Base-by-base conservation (phyloP, 37 sponge, comb jelly and placozoan genomes). In the Agelas oroides region DNA sequence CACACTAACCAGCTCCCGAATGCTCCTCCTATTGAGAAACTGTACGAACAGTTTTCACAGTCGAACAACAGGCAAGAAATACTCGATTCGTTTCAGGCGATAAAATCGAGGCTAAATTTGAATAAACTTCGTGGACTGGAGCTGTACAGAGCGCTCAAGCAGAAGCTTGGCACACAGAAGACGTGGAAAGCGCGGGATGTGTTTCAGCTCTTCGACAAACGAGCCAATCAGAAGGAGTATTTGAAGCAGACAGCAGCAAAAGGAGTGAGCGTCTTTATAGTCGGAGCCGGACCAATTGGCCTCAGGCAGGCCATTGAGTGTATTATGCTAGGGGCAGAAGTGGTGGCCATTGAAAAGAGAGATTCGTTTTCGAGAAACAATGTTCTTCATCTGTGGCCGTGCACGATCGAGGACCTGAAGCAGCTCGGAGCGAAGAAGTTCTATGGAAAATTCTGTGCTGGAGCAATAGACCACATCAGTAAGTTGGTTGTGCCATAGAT, bases 321-420 rank as follows among this genome's bases (percentile, higher is more conserved):
- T 27, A 38, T 79, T 21, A 65, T 97, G 16, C 70, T 97, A 32
- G 97, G 97, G 2, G 81, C 90, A 27, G 84, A 94, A 21, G 92
- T 89, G 17, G 80, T 81, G 1, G 75, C 94, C 38, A 75, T 96
- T 16, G 97, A 96, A 73, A 96, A 94, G 92, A 82, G 97, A 52
- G 37, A 55, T 28, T 70, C 78, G 18, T 94, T 94, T 87, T 83
- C 92, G n/a, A 61, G 97, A 21, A 94, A 96, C 84, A 96, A 96
- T 54, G 95, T 94, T 73, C 87, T 96, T 18, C 97, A 96, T 70
- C 71, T 96, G 64, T 96, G 97, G 97, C 97, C 97, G 20, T 96
- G 91, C 87, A 91, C 90, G 18, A 94, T 96, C 38, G 92, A 91
- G 27, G 97, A 96, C 59, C 69, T 96, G 24, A 84, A 76, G 36